These are phyloP conservation scores for Regulus satrapa DNA, from an alignment of 2,113 vertebrate species.

Conservation along the genomic window DNA sequence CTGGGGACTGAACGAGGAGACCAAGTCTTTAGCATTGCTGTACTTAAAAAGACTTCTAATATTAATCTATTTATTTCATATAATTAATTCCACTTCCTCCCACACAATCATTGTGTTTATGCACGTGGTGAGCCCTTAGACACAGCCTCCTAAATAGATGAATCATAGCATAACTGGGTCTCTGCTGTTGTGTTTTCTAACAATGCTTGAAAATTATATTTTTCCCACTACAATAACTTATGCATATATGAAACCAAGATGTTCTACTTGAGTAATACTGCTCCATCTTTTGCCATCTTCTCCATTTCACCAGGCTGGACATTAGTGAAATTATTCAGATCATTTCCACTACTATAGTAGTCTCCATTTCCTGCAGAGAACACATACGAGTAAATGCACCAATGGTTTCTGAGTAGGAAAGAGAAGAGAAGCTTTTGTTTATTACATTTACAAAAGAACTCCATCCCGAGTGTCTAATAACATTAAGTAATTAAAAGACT, in stretches of 20 bases:
- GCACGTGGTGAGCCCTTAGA: not conserved
- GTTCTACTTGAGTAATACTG: conserved; percentile 76
- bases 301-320: conserved; percentile 52
- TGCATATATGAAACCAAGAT: not conserved
- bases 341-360: conserved; percentile 92
- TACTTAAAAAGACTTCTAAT: not conserved
- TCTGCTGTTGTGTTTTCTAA: not conserved
- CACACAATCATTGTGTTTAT: not conserved
- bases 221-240: not conserved
- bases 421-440: not conserved
- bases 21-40: not conserved
- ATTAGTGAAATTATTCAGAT: conserved; percentile 82
- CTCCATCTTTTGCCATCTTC: conserved; percentile 60
- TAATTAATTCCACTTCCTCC: not conserved
- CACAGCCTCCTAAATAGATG: not conserved
- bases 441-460: not conserved
- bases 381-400: not conserved
- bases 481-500: not conserved
- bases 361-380: conserved; percentile 83
- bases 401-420: not conserved
- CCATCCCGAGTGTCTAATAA: not conserved
- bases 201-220: not conserved
- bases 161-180: fast-evolving
- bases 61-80: not conserved
- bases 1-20: not conserved